Base-by-base conservation (phyloP, 2,888 invertebrate species). In the Arge pagana region DNA sequence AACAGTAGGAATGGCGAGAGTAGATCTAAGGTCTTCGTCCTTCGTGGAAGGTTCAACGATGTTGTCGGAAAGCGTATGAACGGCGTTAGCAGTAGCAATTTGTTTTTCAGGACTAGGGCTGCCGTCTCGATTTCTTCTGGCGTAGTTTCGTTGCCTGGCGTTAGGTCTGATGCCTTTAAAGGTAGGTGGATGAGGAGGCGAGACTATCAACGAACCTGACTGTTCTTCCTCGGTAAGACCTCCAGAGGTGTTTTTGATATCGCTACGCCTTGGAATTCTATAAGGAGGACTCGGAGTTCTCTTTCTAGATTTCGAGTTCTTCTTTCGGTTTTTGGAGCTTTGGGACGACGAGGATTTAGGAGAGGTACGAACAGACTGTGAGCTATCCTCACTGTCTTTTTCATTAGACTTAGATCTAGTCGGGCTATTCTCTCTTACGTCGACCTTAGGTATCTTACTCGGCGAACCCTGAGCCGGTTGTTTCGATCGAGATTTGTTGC, bases 101-200 rank as follows among this genome's bases (percentile, higher is more conserved):
- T 56, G 54, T 7, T 50, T 40, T 61, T 82, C 82, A 23, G 83
- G 85, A 72, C 83, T 86, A 65, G 80, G 79, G 19, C 82, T 83
- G 61, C 79, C 80, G 57, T 83, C 82, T 58, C 82, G 79, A 72
- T 86, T 86, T 51, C 87, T 80, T 51, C 86, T 79, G 70, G 86
- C 81, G 78, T 87, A 88, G 71, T 83, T 83, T 50, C 85, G 80
- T 65, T 82, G 71, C 59, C 75, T 73, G 40, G 72, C 61, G 39
- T 69, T 72, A 24, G 68, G 63, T 40, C 76, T 65, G 36, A 74
- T 68, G 36, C 74, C 74, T 58, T 66, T 74, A 63, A 76, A 77
- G 54, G 70, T 55, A 41, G 74, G 70, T 48, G 70, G 74, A 59
- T 74, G 72, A 54, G 74, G 71, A 56, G 76, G 71, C 50, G 76